Base-by-base conservation (phyloP, 2,113 vertebrate genomes). In the Silurus glanis region DNA sequence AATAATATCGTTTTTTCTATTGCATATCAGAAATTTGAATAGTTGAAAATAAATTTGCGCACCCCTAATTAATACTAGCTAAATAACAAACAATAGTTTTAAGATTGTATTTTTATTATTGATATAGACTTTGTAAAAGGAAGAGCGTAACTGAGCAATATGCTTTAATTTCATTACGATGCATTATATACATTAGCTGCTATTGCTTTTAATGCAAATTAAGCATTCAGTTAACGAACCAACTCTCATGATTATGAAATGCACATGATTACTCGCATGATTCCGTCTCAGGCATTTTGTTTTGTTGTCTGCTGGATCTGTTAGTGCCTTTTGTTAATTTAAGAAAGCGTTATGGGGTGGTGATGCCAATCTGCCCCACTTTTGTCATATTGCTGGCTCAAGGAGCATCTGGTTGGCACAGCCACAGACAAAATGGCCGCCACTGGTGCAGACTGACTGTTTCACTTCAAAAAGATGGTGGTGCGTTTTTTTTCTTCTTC, bases 381-480 rank as follows among this genome's bases (percentile, higher is more conserved):
- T 85, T 89, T 67, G 87, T 91, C 92, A 89, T 85, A 62, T 88
- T 62, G 82, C 91, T 90, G 92, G 91, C 84, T 86, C 17, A 69
- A 53, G 72, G 87, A 90, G 89, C 90, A 90, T 92, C 92, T 92
- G 94, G 91, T 93, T 92, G 93, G 93, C 94, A 94, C 90, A 86
- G 92, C 86, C 90, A 92, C 89, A 93, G 91, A 95, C 93, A 95
- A 95, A 95, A 96, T 95, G 94, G 94, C 94, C 47, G 92, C 85
- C 75, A 2, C 89, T 87, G 16, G 14, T 75, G 49, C 37, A 23
- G 72, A 25, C 82, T 64, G 87, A 88, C 90, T 92, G 80, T 88
- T 90, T 87, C 90, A 88, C 92, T 94, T 92, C 92, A 94, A 95
- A 80, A 94, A 95, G 91, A 96, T 94, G 94, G 95, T 91, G 93